Evolutionary conservation across 2,113 vertebrate species (phyloP).

Genomic region (Tretioscincus oriximinensis): DNA sequence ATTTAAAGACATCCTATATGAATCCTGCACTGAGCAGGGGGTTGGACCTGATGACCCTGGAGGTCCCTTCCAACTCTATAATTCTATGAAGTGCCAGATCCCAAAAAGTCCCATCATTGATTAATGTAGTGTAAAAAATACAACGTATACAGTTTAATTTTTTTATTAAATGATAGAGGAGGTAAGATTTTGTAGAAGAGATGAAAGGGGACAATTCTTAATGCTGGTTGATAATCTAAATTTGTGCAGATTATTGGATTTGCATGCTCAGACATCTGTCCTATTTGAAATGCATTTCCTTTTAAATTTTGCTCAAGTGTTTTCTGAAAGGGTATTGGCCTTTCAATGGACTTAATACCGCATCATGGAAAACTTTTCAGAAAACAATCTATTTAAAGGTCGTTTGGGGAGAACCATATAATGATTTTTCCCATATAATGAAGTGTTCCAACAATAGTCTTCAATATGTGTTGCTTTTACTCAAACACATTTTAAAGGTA

Average conservation of each 20-base stretch:
- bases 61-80: no score
- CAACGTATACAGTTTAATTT: no score
- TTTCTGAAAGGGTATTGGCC: constrained; percentile 5
- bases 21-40: no score
- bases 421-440: constrained; percentile 18
- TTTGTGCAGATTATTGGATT: background rate
- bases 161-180: background rate
- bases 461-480: constrained; percentile 22
- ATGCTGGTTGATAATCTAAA: background rate
- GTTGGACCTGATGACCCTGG: no score
- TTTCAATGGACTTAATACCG: background rate
- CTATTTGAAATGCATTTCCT: background rate
- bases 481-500: background rate
- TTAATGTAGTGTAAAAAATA: no score
- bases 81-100: no score
- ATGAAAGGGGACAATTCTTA: background rate
- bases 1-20: no score
- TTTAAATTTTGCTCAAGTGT: constrained; percentile 20
- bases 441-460: constrained; percentile 26
- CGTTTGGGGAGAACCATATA: constrained; percentile 22
- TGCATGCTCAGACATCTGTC: background rate
- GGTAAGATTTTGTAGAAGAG: background rate
- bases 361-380: constrained; percentile 32
- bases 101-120: no score
- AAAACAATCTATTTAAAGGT: constrained; percentile 13